These are phyloP conservation scores for Dicrostonyx torquatus DNA, from an alignment of 2,797 vertebrate genomes.

Conservation along the genomic window DNA sequence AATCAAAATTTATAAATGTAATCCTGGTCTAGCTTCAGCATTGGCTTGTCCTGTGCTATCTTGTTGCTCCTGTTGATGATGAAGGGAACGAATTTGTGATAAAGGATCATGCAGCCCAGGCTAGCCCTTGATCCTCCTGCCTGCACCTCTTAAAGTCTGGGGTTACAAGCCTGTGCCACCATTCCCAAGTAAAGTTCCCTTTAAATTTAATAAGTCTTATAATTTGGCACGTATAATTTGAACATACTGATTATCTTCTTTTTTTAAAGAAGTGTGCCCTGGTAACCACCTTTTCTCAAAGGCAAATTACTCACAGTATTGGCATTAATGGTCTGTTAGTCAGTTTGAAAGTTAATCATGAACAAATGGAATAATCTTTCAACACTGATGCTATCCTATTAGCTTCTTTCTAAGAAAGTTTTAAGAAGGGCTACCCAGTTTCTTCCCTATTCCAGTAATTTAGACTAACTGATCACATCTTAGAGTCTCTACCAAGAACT, in stretches of 20 bases:
- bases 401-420: slow-evolving; percentile 28
- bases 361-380: slow-evolving; percentile 47
- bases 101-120: neutral
- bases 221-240: neutral
- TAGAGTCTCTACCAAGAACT: slow-evolving; percentile 52
- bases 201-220: slow-evolving; percentile 34
- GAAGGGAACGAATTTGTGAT: neutral
- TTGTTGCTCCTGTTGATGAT: neutral
- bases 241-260: neutral
- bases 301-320: neutral
- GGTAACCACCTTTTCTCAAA: slow-evolving; percentile 18
- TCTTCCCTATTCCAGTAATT: slow-evolving; percentile 45
- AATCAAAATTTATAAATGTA: slow-evolving; percentile 18
- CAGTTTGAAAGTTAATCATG: slow-evolving; percentile 21
- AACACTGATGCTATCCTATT: slow-evolving; percentile 33
- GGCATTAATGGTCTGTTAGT: neutral
- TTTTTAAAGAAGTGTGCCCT: slow-evolving; percentile 54
- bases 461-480: slow-evolving; percentile 9
- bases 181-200: neutral
- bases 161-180: neutral
- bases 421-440: neutral
- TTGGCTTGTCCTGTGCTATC: neutral
- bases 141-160: neutral
- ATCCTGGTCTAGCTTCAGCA: neutral
- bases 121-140: neutral